Percentiles rank a stretch among this genome's conserved stretches.
Conservation (phyloP, 2,797 vertebrate genomes). For the Somateria mollissima region DNA sequence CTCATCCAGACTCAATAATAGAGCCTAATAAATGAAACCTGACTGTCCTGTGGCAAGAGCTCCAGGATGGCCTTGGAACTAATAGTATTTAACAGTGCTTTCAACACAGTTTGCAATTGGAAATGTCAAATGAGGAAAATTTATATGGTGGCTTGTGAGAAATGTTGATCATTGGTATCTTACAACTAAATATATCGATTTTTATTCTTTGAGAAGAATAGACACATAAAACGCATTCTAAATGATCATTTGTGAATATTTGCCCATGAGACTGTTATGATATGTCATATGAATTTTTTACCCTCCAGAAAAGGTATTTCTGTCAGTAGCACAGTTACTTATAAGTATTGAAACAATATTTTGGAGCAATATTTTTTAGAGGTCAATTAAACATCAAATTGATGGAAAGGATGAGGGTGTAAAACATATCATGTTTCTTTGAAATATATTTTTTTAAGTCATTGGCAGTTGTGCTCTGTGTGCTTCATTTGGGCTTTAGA, state of each 20-base stretch:
- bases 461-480: background rate
- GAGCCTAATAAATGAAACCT: background rate
- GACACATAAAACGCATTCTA: background rate
- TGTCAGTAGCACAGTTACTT: background rate
- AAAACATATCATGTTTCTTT: background rate
- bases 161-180: background rate
- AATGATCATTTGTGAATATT: background rate
- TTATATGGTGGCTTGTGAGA: background rate
- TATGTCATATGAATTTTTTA: background rate
- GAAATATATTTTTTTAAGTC: background rate
- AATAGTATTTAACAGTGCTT: background rate
- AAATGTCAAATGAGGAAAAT: background rate
- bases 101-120: background rate
- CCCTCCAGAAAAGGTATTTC: background rate
- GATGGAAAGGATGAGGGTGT: background rate
- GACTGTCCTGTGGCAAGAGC: background rate
- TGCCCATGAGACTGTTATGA: background rate
- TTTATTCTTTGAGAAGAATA: background rate
- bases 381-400: background rate
- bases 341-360: background rate
- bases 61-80: background rate
- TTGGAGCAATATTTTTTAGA: background rate
- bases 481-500: background rate
- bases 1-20: background rate
- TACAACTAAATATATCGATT: background rate